Evolutionary conservation across 2,888 invertebrate species (phyloP).

Genomic region (Patella pellucida): DNA sequence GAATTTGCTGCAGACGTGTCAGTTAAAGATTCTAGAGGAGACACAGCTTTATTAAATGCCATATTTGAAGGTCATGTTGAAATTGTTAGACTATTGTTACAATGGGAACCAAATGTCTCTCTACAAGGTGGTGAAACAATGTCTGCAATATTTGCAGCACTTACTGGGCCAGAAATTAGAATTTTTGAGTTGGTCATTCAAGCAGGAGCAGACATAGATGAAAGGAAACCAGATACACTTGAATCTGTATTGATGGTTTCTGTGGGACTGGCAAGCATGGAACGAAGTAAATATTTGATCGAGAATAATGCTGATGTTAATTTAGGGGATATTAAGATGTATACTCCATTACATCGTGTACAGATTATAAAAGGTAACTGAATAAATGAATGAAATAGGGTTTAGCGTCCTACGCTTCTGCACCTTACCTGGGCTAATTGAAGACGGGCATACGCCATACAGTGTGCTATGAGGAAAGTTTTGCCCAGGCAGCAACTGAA

Average conservation of each 20-base stretch:
- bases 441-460: no score
- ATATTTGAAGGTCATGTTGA: conserved; percentile 14
- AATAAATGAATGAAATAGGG: no score
- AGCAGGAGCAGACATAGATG: conserved; percentile 38
- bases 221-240: conserved; percentile 12
- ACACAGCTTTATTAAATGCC: not conserved
- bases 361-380: conserved; percentile 25
- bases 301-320: conserved; percentile 28
- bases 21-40: not conserved
- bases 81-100: conserved; percentile 35
- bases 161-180: conserved; percentile 38
- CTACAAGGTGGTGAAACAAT: not conserved
- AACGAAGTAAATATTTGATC: conserved; percentile 20
- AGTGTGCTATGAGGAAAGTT: no score
- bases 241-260: conserved; percentile 25
- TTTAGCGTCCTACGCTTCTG: no score
- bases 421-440: no score
- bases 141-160: conserved; percentile 32
- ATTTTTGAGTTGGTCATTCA: conserved; percentile 39
- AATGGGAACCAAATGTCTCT: conserved; percentile 12
- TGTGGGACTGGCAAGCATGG: conserved; percentile 15
- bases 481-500: no score
- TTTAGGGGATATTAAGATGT: conserved; percentile 18
- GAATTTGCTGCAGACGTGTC: conserved; percentile 3
- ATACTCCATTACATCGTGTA: conserved; percentile 23